Evolutionary conservation across 1,140 invertebrate genomes (phyloP), one percentile per base, ranked within the genome.

Genomic region (Cecropterus lyciades): DNA sequence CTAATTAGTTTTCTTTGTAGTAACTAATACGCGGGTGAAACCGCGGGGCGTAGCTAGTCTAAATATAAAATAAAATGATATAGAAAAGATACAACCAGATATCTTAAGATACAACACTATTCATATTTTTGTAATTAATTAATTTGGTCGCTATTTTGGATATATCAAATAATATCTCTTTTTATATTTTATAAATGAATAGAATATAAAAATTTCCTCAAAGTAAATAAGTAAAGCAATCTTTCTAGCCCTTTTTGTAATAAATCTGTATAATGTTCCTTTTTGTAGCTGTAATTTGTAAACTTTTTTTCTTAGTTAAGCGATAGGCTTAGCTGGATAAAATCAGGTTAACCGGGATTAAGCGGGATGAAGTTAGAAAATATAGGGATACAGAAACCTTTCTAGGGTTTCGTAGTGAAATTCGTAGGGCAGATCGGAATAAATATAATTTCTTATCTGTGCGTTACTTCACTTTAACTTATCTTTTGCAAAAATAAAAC

Each of bases 281-380:
- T n/a, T 40, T n/a, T n/a, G 11, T 40, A 40, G 37, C 37, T 40
- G 15, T 48, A 9, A 48, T 49, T 49, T 27, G 46, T 49, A 20
- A 49, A 49, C 46, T 11, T 49, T 49, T 49, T 49, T 49, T 49
- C 46, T 49, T 24, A 11, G 11, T 27, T 27, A 49, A 24, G 20
- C 20, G 9, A 27, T 49, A 24, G 20, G 11, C 46, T 49, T 24
- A 27, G 46, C 46, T 24, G 17, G 46, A 10, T 49, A 24, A 49
- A 49, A 49, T 13, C 46, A 49, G 11, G 48, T 51, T 51, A 51
- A 51, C 48, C 48, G 16, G 48, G 48, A 51, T 51, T 51, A 51
- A 9, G 13, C 6, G n/a, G 48, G 48, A 51, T 51, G 24, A 24
- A 51, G 48, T 27, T n/a, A 51, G 17, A 30, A 51, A 30, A 51